Conservation (phyloP, 2,797 vertebrate species). For the Cephalopachus bancanus region DNA sequence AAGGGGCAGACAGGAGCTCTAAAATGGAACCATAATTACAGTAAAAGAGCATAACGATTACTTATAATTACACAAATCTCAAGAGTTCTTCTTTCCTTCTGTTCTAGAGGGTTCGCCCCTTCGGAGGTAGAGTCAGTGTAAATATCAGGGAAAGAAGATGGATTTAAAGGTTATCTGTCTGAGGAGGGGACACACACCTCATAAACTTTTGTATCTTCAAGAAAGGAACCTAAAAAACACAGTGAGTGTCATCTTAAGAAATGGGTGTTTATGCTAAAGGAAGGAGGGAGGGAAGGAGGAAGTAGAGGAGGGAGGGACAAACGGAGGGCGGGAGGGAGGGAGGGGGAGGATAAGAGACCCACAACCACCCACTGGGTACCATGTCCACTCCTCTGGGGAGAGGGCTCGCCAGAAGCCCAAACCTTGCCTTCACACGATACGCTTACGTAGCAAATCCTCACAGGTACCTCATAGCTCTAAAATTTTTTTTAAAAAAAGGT, state of each 20-base stretch:
- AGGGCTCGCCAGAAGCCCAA: too few relatives aligned
- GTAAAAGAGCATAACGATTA: conserved; percentile 50
- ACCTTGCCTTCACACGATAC: too few relatives aligned
- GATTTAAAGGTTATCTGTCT: conserved; percentile 83
- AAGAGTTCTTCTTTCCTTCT: conserved; percentile 56
- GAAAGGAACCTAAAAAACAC: conserved; percentile 65
- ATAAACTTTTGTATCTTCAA: conserved; percentile 65
- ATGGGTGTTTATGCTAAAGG: not conserved
- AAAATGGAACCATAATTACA: conserved; percentile 64
- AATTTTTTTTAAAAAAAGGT: not conserved
- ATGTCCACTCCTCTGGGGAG: too few relatives aligned
- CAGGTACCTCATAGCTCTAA: too few relatives aligned
- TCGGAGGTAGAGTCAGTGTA: conserved; percentile 63
- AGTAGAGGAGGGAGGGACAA: too few relatives aligned
- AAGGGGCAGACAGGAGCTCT: conserved; percentile 55
- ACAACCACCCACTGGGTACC: too few relatives aligned
- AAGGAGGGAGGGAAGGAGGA: too few relatives aligned
- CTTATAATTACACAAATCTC: conserved; percentile 66
- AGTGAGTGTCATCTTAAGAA: conserved; percentile 74
- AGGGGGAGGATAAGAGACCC: too few relatives aligned
- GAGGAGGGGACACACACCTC: not conserved
- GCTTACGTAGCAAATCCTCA: too few relatives aligned
- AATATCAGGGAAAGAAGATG: conserved; percentile 74
- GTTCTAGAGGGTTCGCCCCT: conserved; percentile 68
- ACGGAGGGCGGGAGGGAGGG: too few relatives aligned